Evolutionary conservation across 2,113 vertebrate genomes (phyloP), one percentile per base, ranked within the genome.

Genomic region (Indri indri): DNA sequence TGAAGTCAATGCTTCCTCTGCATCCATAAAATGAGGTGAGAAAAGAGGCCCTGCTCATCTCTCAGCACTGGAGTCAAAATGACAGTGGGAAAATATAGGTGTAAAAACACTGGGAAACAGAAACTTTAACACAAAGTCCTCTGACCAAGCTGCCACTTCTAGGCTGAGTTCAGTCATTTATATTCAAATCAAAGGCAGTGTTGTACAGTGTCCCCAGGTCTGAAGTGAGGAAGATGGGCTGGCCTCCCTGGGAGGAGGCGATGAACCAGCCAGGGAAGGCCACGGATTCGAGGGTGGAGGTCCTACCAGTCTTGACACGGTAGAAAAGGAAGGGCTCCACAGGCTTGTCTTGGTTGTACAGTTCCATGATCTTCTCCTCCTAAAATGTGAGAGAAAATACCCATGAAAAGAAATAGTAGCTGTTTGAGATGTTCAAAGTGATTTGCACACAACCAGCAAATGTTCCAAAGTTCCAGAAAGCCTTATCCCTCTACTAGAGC

Each of bases 291-390:
- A 97, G 94, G 30, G 88, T 97, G n/a, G 94, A 95, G 3, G 81
- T 96, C 0, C 22, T 74, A 5, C 80, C 87, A 0, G 12, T 34
- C n/a, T 0, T 17, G 4, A 0, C 0, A 0, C 7, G 92, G 82
- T 96, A 97, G 74, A 97, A 97, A 16, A 97, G 95, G 85, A 96
- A 97, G 25, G 92, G 54, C 22, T 52, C 80, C 85, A 80, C 12
- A 0, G 96, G 94, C 34, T 76, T 1, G 0, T 14, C 4, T 3
- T 70, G 13, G 0, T 76, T 18, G 82, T 96, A 96, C 77, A 98
- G 86, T 45, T 87, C 57, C 76, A 80, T 2, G 13, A 96, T 89
- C 0, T 91, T 87, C 89, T 94, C 17, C 6, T 88, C 52, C 98
- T 97, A 61, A 57, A 91, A 90, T 0, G 3, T 71, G 52, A 96